A percentile compares a stretch with the other conserved stretches of the same genome.
Evolutionary conservation across 2,797 vertebrate genomes (phyloP).

Genomic region (Tolypeutes matacus): DNA sequence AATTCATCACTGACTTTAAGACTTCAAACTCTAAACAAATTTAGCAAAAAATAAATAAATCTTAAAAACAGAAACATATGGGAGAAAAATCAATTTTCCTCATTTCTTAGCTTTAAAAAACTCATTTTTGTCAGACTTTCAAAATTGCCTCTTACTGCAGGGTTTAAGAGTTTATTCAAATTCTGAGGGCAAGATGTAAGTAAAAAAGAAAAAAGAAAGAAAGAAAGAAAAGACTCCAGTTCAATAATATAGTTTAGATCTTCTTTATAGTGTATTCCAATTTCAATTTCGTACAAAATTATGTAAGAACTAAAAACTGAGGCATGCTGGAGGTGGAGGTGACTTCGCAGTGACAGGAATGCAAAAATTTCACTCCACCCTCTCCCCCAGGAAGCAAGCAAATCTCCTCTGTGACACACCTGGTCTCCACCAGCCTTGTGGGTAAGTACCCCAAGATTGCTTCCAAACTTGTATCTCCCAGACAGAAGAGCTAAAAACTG

Average conservation of each 20-base stretch:
- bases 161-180: constrained; percentile 1
- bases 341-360: constrained; percentile 60
- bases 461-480: constrained; percentile 63
- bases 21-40: constrained; percentile 50
- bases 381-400: constrained; percentile 69
- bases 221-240: neutral
- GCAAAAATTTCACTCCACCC: constrained; percentile 65
- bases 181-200: constrained; percentile 41
- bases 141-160: neutral
- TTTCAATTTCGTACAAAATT: constrained; percentile 22
- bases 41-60: constrained; percentile 1
- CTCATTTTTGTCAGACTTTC: constrained; percentile 16
- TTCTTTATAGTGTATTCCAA: neutral
- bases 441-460: constrained; percentile 66
- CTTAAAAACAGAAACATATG: constrained; percentile 56
- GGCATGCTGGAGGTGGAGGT: constrained; percentile 49
- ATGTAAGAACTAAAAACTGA: neutral
- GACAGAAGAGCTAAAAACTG: constrained; percentile 71
- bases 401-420: constrained; percentile 62
- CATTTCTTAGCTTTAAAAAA: neutral
- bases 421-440: constrained; percentile 62
- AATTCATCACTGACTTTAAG: constrained; percentile 45
- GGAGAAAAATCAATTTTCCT: neutral
- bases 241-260: neutral
- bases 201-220: neutral